phyloP scores from a whole-genome alignment of 64 coral and sea anemone genomes.

The Stichodactyla mertensii region DNA sequence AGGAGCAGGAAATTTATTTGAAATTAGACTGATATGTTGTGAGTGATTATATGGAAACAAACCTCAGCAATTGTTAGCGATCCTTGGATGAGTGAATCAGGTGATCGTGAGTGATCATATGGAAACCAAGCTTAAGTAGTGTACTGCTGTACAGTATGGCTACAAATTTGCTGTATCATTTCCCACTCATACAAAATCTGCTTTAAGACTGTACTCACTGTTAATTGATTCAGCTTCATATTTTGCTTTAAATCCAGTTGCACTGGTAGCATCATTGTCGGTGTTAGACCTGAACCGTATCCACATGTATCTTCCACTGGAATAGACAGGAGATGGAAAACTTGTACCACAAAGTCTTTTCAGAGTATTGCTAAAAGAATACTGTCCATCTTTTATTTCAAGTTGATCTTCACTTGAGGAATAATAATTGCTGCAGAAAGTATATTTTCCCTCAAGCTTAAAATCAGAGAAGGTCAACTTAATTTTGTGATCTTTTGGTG shows the following conservation, averaged over 20 bases:
- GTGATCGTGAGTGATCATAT: no score
- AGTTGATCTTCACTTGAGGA: conserved; percentile 5
- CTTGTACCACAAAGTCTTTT: conserved; percentile 25
- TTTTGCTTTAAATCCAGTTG: background rate
- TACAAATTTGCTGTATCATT: background rate
- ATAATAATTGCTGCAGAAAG: background rate
- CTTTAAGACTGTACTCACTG: no score
- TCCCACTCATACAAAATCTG: no score
- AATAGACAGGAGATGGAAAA: conserved; percentile 23
- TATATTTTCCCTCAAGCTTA: conserved; percentile 6
- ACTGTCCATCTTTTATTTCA: conserved; percentile 36
- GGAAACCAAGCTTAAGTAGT: no score
- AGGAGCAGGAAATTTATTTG: no score
- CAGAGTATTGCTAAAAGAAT: background rate
- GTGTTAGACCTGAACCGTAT: conserved; percentile 39
- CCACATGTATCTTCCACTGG: conserved; percentile 48
- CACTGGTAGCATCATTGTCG: background rate
- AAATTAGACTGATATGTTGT: no score
- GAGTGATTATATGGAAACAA: no score
- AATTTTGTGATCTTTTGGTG: conserved; percentile 22
- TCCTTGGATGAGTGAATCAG: no score
- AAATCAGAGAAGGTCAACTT: conserved; percentile 42
- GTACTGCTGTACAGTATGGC: no score
- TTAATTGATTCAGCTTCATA: background rate
- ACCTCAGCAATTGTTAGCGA: no score